phyloP scores from a whole-genome alignment of 2,113 vertebrate genomes.

The Perca flavescens region DNA sequence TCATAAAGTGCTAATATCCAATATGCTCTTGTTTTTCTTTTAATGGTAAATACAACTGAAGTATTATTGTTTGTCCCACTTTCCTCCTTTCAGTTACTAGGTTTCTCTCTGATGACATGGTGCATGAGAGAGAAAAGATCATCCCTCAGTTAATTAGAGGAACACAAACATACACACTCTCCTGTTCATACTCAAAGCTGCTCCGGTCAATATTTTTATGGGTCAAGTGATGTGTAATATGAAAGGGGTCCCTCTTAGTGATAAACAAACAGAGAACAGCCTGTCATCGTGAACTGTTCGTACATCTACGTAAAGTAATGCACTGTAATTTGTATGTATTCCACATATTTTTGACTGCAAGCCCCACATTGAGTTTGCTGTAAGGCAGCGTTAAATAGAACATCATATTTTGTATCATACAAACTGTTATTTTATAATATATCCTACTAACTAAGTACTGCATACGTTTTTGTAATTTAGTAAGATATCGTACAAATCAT shows the following conservation, averaged over 20 bases:
- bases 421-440: too few relatives aligned
- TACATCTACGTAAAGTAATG: too few relatives aligned
- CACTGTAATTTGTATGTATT: too few relatives aligned
- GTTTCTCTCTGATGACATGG: constrained; percentile 38
- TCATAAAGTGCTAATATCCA: neutral
- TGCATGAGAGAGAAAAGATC: constrained; percentile 52
- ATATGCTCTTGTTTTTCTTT: neutral
- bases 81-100: constrained; percentile 11
- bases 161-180: constrained; percentile 69
- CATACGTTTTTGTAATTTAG: too few relatives aligned
- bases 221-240: neutral
- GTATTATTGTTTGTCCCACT: neutral
- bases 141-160: constrained; percentile 75
- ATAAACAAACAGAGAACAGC: neutral
- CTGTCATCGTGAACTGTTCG: too few relatives aligned
- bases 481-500: too few relatives aligned
- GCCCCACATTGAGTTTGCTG: too few relatives aligned
- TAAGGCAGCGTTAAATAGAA: too few relatives aligned
- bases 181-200: constrained; percentile 18
- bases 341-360: too few relatives aligned
- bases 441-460: too few relatives aligned
- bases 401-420: too few relatives aligned
- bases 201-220: neutral
- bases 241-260: neutral
- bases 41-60: neutral